Base-by-base conservation (phyloP, 1,140 invertebrate species). In the Drosophila suzukii region DNA sequence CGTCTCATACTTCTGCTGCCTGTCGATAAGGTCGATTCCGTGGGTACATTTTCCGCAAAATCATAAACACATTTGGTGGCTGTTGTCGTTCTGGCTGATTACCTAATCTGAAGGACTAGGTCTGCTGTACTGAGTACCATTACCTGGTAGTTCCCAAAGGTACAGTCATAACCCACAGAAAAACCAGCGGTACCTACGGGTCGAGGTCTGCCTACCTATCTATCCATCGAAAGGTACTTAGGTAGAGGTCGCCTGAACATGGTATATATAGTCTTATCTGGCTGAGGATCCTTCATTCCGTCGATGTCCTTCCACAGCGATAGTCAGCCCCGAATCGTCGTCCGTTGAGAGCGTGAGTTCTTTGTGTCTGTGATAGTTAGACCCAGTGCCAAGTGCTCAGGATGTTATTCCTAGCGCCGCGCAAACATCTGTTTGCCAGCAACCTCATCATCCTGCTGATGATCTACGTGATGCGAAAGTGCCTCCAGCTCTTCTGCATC, bases 351-450 rank as follows among this genome's bases (percentile, higher is more conserved):
- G 63, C 24, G 53, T 47, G 51, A 41, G 65, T 72, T 70, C 47
- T 72, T 70, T 70, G 65, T 32, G 12, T 58, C 78, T 88, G 83
- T 88, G 83, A 86, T 88, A 88, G 65, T 54, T 59, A 60, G 56
- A 56, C 76, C 62, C 77, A 80, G 77, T 80, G 77, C 58, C 56
- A 58, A 66, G 10, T 39, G 49, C 15, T 30, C 27, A 62, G 83
- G 57, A 88, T 88, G 83, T 74, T 88, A 39, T 88, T 88, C 65
- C 80, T 91, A 51, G 89, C 84, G 59, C 84, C 89, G 17, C 89
- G 89, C 58, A 91, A 86, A 61, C 84, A 91, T 85, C 57, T 91
- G 55, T 82, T 80, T 72, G 89, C 84, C 50, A 91, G 73, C 74
- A 91, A 91, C 53, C 53, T 91, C 54, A 61, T 91, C 39, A 80